Evolutionary conservation across 1,140 invertebrate species (phyloP), one percentile per base, ranked within the genome.

Genomic region (Aphelenchoides besseyi): DNA sequence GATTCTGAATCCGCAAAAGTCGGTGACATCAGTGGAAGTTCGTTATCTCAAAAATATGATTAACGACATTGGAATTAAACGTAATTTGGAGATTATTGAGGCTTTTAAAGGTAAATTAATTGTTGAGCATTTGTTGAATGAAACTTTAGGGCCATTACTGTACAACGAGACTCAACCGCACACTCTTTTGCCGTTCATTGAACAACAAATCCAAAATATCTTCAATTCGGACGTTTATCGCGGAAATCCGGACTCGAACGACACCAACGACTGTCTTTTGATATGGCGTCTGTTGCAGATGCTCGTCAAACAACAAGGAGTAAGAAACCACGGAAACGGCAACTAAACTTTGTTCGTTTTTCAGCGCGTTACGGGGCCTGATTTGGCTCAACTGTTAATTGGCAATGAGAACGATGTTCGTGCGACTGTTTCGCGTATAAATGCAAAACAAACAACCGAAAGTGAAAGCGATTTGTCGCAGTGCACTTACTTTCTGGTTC

Each of bases 351-450:
- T 23, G 41, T 1, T 33, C 76, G 0, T 1, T 2, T 12, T 82
- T 68, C 54, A 79, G 77, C 74, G 53, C n/a, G 80, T 79, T 12
- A 79, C 80, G 66, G 78, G 78, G 0, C 76, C 80, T 18, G 80
- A 79, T 72, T 62, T 79, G 53, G 78, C 78, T 53, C 64, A 68
- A 26, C 64, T 82, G 23, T 74, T 54, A 37, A 55, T n/a, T 16
- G 66, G 18, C 3, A 41, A 16, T 59, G 54, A 71, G 32, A 53
- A 2, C 9, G 53, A 35, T 2, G 18, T 30, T 5, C 32, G 28
- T 41, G 36, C 70, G 55, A 36, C 29, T 32, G 75, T 30, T 3
- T 66, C 63, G 63, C 30, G 12, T 8, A 12, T 36, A 37, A 66
- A 12, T 53, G 63, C 30, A 16, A 9, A 66, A 35, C 1, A 0